Evolutionary conservation across 1,140 invertebrate genomes (phyloP).

Genomic region (Bombus impatiens): DNA sequence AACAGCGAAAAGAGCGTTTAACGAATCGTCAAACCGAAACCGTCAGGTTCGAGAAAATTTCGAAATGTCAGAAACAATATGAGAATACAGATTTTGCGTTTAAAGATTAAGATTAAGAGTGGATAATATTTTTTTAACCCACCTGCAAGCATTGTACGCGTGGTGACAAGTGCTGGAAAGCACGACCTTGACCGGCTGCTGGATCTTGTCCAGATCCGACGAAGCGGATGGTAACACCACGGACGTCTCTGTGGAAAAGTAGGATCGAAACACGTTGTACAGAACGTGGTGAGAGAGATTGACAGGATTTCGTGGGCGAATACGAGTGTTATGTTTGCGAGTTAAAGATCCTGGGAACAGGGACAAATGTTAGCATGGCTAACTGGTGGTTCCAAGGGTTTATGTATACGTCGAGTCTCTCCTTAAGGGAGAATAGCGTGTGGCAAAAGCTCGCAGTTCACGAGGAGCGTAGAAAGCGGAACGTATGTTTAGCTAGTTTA

Average conservation of each 20-base stretch:
- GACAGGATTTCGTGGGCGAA: background rate
- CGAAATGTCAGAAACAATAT: too few species aligned
- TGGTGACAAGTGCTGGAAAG: constrained; percentile 80
- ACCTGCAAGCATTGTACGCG: constrained; percentile 81
- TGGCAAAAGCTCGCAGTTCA: background rate
- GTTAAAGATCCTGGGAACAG: background rate
- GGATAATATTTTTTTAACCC: constrained; percentile 59
- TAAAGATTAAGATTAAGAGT: background rate
- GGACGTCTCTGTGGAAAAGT: constrained; percentile 40
- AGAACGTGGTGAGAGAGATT: background rate
- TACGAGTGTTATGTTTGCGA: background rate
- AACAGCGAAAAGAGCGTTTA: too few species aligned
- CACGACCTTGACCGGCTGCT: constrained; percentile 76
- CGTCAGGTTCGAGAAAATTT: too few species aligned
- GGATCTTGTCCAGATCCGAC: constrained; percentile 74
- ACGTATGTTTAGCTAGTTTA: constrained; percentile 1
- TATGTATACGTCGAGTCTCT: background rate
- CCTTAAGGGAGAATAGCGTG: background rate
- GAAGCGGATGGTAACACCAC: constrained; percentile 45
- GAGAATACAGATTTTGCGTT: too few species aligned
- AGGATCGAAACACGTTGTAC: too few species aligned
- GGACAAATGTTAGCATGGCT: background rate
- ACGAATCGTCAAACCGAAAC: too few species aligned
- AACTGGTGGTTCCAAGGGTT: background rate
- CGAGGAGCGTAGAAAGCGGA: background rate